These are phyloP conservation scores for Syncerus caffer DNA, from an alignment of 2,797 vertebrate genomes.

Conservation along the genomic window DNA sequence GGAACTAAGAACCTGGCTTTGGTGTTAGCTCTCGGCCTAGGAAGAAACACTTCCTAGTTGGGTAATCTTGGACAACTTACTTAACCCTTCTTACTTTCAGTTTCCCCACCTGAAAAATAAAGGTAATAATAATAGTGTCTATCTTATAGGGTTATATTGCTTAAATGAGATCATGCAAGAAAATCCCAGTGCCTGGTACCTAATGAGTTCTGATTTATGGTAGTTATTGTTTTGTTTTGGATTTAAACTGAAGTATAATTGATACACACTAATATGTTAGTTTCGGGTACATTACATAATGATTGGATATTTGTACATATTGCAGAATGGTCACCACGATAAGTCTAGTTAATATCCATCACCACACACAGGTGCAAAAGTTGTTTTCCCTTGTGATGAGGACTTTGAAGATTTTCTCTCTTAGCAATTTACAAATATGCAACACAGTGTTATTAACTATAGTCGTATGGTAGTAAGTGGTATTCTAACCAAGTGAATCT, in stretches of 20 bases:
- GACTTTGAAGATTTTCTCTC: neutral
- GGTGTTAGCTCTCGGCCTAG: neutral
- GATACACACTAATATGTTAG: neutral
- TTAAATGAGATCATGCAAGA: neutral
- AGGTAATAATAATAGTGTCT: neutral
- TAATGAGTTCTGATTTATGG: neutral
- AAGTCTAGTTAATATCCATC: neutral
- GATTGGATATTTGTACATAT: neutral
- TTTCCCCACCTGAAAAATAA: neutral
- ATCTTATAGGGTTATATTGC: neutral
- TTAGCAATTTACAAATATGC: neutral
- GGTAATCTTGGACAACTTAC: neutral
- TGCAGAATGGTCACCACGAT: neutral
- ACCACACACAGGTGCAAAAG: neutral
- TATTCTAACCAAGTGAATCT: neutral
- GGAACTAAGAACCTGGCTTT: neutral
- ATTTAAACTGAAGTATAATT: neutral
- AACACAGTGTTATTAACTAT: neutral
- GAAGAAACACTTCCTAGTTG: neutral
- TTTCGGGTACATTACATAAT: neutral
- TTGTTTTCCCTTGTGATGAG: neutral
- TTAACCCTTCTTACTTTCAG: neutral
- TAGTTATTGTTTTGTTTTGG: neutral
- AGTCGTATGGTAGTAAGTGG: neutral
- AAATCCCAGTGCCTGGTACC: neutral